These are phyloP conservation scores for Temnothorax nylanderi DNA, from an alignment of 1,140 invertebrate species.

Conservation along the genomic window DNA sequence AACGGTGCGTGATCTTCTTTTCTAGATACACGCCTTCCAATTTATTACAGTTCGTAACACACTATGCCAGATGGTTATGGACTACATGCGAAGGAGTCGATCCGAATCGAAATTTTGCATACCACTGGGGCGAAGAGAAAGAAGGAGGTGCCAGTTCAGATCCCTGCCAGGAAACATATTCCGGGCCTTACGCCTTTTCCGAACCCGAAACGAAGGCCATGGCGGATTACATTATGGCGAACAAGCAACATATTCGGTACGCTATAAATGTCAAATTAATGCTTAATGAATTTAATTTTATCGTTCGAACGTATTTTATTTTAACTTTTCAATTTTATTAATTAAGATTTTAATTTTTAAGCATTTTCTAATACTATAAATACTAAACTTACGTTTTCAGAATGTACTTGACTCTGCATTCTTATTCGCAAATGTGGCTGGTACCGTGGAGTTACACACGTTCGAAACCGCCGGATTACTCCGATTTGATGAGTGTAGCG, in stretches of 20 bases:
- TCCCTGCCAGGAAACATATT: constrained; percentile 95
- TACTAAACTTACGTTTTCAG: constrained; percentile 85
- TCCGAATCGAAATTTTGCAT: constrained; percentile 93
- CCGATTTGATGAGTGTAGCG: constrained; percentile 90
- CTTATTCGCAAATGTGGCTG: constrained; percentile 95
- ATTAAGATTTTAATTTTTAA: neutral
- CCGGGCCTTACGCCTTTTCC: constrained; percentile 95
- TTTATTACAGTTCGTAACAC: constrained; percentile 78
- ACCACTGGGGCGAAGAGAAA: constrained; percentile 90
- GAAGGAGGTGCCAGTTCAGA: constrained; percentile 93
- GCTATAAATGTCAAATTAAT: neutral
- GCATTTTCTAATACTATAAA: neutral
- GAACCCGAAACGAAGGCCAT: constrained; percentile 95
- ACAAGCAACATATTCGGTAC: constrained; percentile 84
- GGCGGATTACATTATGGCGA: constrained; percentile 87
- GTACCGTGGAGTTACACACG: constrained; percentile 94
- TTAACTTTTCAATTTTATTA: neutral
- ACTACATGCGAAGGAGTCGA: constrained; percentile 91
- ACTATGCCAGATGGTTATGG: constrained; percentile 82
- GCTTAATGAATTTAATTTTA: constrained; percentile 14
- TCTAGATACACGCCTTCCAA: constrained; percentile 74
- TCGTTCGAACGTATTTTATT: neutral
- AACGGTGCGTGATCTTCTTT: constrained; percentile 18
- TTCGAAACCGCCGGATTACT: constrained; percentile 89
- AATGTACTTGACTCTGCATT: constrained; percentile 94